These are phyloP conservation scores for Gobio gobio DNA, from an alignment of 2,113 vertebrate species.

Conservation along the genomic window DNA sequence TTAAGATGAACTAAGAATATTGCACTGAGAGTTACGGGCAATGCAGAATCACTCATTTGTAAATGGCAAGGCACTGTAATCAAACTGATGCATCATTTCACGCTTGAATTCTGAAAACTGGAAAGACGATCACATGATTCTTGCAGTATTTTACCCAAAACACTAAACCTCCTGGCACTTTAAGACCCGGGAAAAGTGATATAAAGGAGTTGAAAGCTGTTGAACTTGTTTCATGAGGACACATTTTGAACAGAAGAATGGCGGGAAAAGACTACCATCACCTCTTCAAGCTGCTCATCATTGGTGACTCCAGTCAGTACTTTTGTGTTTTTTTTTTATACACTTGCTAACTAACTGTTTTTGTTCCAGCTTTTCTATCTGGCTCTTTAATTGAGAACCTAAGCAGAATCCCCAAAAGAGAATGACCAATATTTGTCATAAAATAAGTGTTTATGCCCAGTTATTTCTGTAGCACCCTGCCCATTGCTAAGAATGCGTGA, in stretches of 20 bases:
- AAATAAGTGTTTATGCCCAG: not conserved
- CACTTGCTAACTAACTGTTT: not conserved
- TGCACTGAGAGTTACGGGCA: not conserved
- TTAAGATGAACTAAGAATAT: conserved; percentile 39
- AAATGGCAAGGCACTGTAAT: not conserved
- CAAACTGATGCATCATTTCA: conserved; percentile 4
- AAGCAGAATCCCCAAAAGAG: not conserved
- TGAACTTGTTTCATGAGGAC: conserved; percentile 17
- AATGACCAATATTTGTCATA: not conserved
- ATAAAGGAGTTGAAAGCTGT: not conserved
- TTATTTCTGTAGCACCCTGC: not conserved
- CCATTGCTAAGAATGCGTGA: not conserved
- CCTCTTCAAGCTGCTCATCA: conserved; percentile 86
- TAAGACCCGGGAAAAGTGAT: not conserved
- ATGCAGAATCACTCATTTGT: not conserved
- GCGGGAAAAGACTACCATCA: conserved; percentile 84
- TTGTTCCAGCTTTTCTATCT: not conserved
- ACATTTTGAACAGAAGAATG: conserved; percentile 64
- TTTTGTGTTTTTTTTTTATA: conserved; percentile 34
- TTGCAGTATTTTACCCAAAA: conserved; percentile 16
- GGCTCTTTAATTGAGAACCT: too few species aligned
- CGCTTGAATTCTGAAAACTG: conserved; percentile 46
- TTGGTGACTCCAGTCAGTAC: conserved; percentile 85
- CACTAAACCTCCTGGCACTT: conserved; percentile 4
- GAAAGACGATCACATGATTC: conserved; percentile 45